Conservation (phyloP, 2,113 vertebrate species). For the Hypomesus transpacificus region DNA sequence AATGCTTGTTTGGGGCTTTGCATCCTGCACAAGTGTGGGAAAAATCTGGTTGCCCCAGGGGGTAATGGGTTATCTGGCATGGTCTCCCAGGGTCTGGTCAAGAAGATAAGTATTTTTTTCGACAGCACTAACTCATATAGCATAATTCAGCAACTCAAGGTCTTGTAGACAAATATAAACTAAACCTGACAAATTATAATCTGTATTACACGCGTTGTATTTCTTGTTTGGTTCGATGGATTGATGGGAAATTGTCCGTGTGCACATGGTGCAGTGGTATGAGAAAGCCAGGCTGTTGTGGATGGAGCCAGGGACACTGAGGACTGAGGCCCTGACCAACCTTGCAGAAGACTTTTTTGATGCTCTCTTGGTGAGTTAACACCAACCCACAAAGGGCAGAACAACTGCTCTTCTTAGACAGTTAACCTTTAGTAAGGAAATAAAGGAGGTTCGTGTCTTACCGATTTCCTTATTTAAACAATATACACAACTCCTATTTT, state of each 20-base stretch:
- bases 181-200: neutral
- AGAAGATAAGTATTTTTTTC: slow-evolving; percentile 85
- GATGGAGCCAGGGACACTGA: slow-evolving; percentile 66
- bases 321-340: slow-evolving; percentile 69
- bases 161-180: neutral
- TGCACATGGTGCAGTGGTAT: slow-evolving; percentile 91
- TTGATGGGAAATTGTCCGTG: slow-evolving; percentile 33
- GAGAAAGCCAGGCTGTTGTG: slow-evolving; percentile 83
- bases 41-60: slow-evolving; percentile 73
- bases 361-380: slow-evolving; percentile 72
- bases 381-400: no score
- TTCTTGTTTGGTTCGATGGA: neutral
- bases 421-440: no score
- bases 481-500: no score
- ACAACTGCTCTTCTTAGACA: no score
- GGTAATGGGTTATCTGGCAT: slow-evolving; percentile 74
- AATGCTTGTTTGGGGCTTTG: slow-evolving; percentile 70
- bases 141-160: no score
- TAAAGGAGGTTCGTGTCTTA: no score
- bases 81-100: slow-evolving; percentile 78
- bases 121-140: no score
- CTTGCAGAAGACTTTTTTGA: slow-evolving; percentile 88
- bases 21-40: slow-evolving; percentile 76
- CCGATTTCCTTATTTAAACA: no score
- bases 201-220: neutral